Evolutionary conservation across 30 jellyfish, hydroid and myxozoan genomes (phyloP).

Genomic region (Aurelia sp.): DNA sequence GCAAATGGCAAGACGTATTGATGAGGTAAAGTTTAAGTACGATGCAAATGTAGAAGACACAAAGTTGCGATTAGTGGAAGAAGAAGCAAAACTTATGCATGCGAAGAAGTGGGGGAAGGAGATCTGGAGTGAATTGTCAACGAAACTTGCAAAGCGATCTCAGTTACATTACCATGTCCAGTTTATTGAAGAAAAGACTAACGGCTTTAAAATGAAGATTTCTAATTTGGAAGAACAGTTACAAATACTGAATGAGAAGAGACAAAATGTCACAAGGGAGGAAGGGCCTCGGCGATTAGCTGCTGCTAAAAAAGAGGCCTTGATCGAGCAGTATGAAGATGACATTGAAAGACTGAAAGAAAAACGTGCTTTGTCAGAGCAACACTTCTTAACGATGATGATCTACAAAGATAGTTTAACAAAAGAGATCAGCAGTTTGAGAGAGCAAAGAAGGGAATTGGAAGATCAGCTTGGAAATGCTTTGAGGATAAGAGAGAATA

Average conservation of each 20-base stretch:
- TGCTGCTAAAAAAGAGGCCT: slow-evolving; percentile 18
- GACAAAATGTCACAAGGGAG: slow-evolving; percentile 6
- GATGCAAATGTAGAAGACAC: neutral
- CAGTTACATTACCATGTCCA: slow-evolving; percentile 21
- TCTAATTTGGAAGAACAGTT: slow-evolving; percentile 20
- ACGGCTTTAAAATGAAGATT: neutral
- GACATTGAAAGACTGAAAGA: slow-evolving; percentile 31
- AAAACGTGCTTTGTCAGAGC: slow-evolving; percentile 54
- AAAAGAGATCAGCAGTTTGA: slow-evolving; percentile 45
- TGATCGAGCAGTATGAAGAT: slow-evolving; percentile 60
- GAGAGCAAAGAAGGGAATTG: slow-evolving; percentile 39
- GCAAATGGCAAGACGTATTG: neutral
- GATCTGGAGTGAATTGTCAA: slow-evolving; percentile 14
- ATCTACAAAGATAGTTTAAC: slow-evolving; percentile 50
- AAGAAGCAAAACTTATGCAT: slow-evolving; percentile 3
- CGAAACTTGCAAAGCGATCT: slow-evolving; percentile 29
- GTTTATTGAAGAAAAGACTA: slow-evolving; percentile 12
- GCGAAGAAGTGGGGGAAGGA: slow-evolving; percentile 40
- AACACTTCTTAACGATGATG: slow-evolving; percentile 46
- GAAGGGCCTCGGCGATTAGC: slow-evolving; percentile 17
- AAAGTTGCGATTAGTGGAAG: neutral
- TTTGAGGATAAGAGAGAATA: slow-evolving; percentile 17
- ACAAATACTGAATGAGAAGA: slow-evolving; percentile 39
- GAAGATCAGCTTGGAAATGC: slow-evolving; percentile 51
- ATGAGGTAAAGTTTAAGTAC: neutral